Evolutionary conservation across 2,888 invertebrate genomes (phyloP).

Genomic region (Acronicta aceris): DNA sequence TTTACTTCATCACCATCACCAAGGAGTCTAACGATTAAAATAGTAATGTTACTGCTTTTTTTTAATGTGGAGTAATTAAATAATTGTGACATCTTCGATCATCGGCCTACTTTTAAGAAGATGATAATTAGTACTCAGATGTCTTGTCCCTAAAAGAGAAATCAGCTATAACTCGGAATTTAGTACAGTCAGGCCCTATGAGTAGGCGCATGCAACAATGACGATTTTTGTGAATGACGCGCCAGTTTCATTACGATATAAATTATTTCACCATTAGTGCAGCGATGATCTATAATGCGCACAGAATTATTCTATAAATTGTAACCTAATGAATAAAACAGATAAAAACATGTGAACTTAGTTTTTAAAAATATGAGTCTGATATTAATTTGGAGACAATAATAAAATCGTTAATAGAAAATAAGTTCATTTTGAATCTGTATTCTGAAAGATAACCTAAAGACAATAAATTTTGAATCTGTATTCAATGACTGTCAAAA

Average conservation of each 20-base stretch:
- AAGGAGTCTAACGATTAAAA: background rate
- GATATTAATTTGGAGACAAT: constrained; percentile 5
- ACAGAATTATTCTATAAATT: background rate
- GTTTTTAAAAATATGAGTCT: constrained; percentile 2
- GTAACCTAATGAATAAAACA: no score
- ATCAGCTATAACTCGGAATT: no score
- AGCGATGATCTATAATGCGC: background rate
- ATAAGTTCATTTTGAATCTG: constrained; percentile 39
- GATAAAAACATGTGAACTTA: constrained; percentile 9
- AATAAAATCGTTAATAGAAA: background rate
- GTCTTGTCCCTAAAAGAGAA: no score
- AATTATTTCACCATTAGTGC: no score
- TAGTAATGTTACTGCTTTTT: background rate
- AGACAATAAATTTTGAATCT: constrained; percentile 53
- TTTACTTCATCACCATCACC: background rate
- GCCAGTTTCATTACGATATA: no score
- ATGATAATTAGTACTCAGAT: no score
- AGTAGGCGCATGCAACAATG: no score
- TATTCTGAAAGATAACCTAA: constrained; percentile 28
- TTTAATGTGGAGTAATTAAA: background rate
- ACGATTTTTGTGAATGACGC: no score
- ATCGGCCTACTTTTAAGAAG: no score
- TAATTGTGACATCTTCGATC: background rate
- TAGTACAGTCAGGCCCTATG: no score
- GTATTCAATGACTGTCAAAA: constrained; percentile 30